Evolutionary conservation across 2,888 invertebrate species (phyloP), one percentile per base, ranked within the genome.

Genomic region (Vandiemenella viatica): DNA sequence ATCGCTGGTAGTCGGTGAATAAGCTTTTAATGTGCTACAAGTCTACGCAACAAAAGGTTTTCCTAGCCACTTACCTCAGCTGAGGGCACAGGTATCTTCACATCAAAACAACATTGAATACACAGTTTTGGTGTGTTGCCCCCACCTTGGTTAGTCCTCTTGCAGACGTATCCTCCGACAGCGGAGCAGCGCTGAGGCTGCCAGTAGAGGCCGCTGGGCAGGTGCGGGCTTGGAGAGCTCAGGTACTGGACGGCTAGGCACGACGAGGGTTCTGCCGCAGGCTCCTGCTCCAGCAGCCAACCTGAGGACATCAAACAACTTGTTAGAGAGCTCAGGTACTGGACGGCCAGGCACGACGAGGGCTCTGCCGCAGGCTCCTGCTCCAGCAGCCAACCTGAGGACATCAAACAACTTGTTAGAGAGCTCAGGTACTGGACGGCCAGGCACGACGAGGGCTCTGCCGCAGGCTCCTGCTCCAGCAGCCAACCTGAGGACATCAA

Each of bases 171-270:
- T 1, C 84, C 83, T 0, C 81, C 82, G 3, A 77, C 73, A 43
- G 70, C 65, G 1, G 69, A 63, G 60, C 83, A 83, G 55, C 73
- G 74, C 56, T 79, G 75, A 1, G 76, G 66, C 7, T 75, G 74
- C 83, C 83, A 83, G 62, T 81, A 83, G 8, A 83, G 62, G 0
- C 82, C 82, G 53, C 82, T 80, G 1, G 80, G 77, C 43, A 79
- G 67, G 49, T 76, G 73, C 1, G 76, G 75, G 0, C 76, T 71
- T 1, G 78, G 76, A 0, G 80, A 76, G 16, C 77, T 71, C 57
- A 74, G 76, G 82, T 83, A 83, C 66, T 80, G 74, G 2, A 77
- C 63, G 0, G 73, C 72, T 37, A 78, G 61, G 58, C 77, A 77
- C 13, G 16, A 3, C 7, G 43, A 5, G n/a, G 32, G 15, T n/a